Conservation (phyloP, 2,113 vertebrate genomes). For the Pygoscelis antarcticus region DNA sequence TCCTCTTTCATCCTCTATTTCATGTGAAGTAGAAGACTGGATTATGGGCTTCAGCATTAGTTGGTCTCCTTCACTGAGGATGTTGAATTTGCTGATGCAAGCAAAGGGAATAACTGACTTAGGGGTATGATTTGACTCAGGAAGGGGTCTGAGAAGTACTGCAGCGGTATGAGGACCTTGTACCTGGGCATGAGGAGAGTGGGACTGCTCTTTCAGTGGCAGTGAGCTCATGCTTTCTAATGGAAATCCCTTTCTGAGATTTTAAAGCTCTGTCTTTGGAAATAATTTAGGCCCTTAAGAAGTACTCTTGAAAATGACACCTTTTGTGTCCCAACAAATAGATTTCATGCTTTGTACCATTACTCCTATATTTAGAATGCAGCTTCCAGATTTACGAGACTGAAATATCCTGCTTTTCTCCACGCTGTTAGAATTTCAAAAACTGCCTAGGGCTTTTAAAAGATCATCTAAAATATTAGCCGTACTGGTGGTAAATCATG, state of each 20-base stretch:
- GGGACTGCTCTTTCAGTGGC: background rate
- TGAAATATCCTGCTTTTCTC: background rate
- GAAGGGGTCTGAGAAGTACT: background rate
- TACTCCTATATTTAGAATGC: background rate
- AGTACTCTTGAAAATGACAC: background rate
- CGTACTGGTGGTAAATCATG: background rate
- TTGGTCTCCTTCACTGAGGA: background rate
- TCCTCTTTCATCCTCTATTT: background rate
- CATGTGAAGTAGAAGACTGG: background rate
- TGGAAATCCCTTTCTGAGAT: background rate
- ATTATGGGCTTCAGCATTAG: background rate
- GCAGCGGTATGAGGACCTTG: background rate
- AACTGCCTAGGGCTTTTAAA: background rate
- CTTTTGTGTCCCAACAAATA: background rate
- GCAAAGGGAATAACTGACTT: background rate
- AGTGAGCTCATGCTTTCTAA: background rate
- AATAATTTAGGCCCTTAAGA: background rate
- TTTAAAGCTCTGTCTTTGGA: background rate
- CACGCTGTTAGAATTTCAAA: background rate
- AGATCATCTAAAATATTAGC: background rate
- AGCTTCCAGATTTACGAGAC: background rate
- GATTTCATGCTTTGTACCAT: background rate
- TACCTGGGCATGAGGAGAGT: background rate
- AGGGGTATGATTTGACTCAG: accelerated
- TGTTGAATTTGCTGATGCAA: background rate